Conservation (phyloP, 1,140 invertebrate genomes). For the Brachionus calyciflorus region DNA sequence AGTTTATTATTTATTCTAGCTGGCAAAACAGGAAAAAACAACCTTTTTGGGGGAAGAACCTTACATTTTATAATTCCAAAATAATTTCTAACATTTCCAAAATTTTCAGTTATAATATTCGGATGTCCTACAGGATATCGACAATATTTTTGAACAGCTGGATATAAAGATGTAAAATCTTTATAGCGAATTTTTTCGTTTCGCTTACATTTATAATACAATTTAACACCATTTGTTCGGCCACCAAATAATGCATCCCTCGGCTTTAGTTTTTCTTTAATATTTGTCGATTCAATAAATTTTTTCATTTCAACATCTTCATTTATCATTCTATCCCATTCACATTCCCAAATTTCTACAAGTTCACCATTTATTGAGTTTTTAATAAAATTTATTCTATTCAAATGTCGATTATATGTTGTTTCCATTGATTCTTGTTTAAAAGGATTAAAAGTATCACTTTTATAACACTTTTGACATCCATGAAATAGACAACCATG, state of each 20-base stretch:
- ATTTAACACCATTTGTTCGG: slow-evolving; percentile 52
- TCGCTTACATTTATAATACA: slow-evolving; percentile 50
- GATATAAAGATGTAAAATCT: slow-evolving; percentile 57
- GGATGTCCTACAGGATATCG: slow-evolving; percentile 57
- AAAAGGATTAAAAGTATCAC: slow-evolving; percentile 28
- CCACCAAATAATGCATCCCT: slow-evolving; percentile 56
- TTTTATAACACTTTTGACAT: slow-evolving; percentile 49
- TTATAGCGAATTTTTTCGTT: slow-evolving; percentile 56
- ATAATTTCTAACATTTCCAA: slow-evolving; percentile 48
- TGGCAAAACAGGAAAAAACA: slow-evolving; percentile 47
- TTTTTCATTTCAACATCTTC: background rate
- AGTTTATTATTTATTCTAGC: too few species aligned
- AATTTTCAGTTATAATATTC: slow-evolving; percentile 52
- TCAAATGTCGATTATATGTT: slow-evolving; percentile 43
- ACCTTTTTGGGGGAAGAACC: too few species aligned
- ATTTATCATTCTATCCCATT: slow-evolving; percentile 48
- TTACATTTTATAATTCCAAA: slow-evolving; percentile 47
- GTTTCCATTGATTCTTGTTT: slow-evolving; percentile 47
- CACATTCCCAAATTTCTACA: slow-evolving; percentile 49
- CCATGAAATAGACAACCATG: slow-evolving; percentile 51
- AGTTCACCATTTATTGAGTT: slow-evolving; percentile 44
- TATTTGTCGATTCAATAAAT: too few species aligned
- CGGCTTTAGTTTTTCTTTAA: slow-evolving; percentile 47
- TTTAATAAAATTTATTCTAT: slow-evolving; percentile 44
- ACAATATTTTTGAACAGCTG: slow-evolving; percentile 8